Percentiles rank a stretch among this genome's conserved stretches.
These are phyloP conservation scores for Mixornis gularis DNA, from an alignment of 2,113 vertebrate genomes.

Conservation along the genomic window DNA sequence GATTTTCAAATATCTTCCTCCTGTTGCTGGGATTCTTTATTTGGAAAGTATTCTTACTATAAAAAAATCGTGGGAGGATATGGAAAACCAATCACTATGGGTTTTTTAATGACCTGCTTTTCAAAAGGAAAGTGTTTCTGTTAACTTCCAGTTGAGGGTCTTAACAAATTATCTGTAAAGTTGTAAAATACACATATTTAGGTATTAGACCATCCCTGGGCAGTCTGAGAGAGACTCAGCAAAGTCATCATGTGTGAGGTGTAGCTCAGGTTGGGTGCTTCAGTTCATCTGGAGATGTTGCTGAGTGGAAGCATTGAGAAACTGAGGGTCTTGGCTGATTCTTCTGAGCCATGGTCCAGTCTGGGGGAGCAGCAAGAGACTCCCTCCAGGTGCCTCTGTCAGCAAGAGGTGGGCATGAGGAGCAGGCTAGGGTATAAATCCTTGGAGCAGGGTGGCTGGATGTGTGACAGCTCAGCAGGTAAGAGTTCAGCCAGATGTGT, in stretches of 20 bases:
- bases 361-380: not conserved
- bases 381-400: not conserved
- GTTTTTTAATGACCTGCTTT: not conserved
- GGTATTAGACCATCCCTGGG: not conserved
- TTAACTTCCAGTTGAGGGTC: not conserved
- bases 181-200: not conserved
- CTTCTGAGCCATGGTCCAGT: not conserved
- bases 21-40: not conserved
- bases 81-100: not conserved
- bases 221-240: not conserved
- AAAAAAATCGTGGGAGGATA: not conserved
- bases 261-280: not conserved
- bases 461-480: not conserved
- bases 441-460: not conserved
- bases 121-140: not conserved
- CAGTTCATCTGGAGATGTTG: not conserved
- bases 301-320: not conserved
- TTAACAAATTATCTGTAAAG: not conserved
- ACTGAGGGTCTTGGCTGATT: not conserved
- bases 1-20: not conserved
- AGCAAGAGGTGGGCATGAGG: not conserved
- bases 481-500: not conserved
- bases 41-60: not conserved
- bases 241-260: not conserved
- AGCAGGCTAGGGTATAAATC: not conserved